Evolutionary conservation across 2,888 invertebrate species (phyloP).

Genomic region (Chymomyza fuscimana): DNA sequence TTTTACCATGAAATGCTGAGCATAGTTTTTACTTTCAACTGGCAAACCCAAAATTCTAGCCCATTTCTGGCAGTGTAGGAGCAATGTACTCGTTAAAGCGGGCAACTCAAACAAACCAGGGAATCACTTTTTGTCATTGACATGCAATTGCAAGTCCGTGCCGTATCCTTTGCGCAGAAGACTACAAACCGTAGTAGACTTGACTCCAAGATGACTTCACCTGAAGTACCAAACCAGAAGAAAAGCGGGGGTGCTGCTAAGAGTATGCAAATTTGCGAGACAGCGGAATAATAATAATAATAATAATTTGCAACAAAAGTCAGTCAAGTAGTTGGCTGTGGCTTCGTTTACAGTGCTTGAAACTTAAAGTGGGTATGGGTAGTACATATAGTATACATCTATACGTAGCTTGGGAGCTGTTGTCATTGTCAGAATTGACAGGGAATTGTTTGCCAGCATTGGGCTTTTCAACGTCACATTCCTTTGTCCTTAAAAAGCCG

Average conservation of each 20-base stretch:
- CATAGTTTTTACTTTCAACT: no score
- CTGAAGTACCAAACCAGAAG: neutral
- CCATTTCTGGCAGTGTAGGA: conserved; percentile 10
- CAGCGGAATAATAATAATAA: conserved; percentile 39
- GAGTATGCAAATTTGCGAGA: conserved; percentile 6
- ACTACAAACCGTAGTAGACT: neutral
- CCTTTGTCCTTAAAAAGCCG: neutral
- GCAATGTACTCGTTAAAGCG: conserved; percentile 46
- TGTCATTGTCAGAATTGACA: conserved; percentile 63
- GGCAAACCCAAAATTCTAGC: neutral
- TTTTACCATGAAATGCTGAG: no score
- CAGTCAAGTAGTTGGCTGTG: conserved; percentile 55
- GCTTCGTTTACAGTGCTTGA: conserved; percentile 22
- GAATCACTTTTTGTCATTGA: conserved; percentile 61
- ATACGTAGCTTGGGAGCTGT: conserved; percentile 9
- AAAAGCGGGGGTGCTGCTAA: neutral
- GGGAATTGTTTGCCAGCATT: conserved; percentile 1
- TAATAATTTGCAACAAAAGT: conserved; percentile 69
- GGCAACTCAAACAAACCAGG: conserved; percentile 28
- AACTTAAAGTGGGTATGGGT: neutral
- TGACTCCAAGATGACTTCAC: conserved; percentile 1
- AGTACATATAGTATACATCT: neutral
- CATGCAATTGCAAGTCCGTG: conserved; percentile 51
- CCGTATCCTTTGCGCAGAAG: neutral
- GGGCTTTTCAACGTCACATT: neutral